Percentiles rank a stretch among this genome's conserved stretches.
phyloP scores from a whole-genome alignment of 2,113 vertebrate species.

The Pseudopodoces humilis region DNA sequence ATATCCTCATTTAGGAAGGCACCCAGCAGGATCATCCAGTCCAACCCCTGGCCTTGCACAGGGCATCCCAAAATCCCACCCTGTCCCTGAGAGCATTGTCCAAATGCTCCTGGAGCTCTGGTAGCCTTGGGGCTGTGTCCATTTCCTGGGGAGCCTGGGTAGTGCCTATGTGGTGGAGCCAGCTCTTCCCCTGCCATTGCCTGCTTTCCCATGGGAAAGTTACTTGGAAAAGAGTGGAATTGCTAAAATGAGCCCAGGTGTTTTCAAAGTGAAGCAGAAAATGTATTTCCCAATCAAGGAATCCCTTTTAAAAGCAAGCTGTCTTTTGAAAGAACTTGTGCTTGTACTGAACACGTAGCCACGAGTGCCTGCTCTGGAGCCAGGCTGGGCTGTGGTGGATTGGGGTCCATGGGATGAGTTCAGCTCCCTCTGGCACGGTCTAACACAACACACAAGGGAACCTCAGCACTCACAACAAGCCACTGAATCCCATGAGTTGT shows the following conservation, averaged over 20 bases:
- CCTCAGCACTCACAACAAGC: not conserved
- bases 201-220: not conserved
- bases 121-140: not conserved
- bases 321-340: not conserved
- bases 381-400: not conserved
- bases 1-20: not conserved
- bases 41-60: not conserved
- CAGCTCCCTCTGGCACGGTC: not conserved
- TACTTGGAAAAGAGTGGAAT: not conserved
- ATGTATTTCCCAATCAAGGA: not conserved
- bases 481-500: not conserved
- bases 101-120: not conserved
- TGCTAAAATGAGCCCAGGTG: not conserved
- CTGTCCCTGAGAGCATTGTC: not conserved
- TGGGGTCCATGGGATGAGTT: not conserved
- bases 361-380: not conserved
- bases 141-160: not conserved
- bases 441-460: not conserved
- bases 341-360: not conserved
- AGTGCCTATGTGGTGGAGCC: not conserved
- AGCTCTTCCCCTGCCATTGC: not conserved
- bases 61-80: not conserved
- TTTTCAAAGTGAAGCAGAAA: not conserved
- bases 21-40: not conserved
- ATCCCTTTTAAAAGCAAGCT: not conserved